Evolutionary conservation across 2,888 invertebrate species (phyloP).

Genomic region (Megaustenia siamemsis): DNA sequence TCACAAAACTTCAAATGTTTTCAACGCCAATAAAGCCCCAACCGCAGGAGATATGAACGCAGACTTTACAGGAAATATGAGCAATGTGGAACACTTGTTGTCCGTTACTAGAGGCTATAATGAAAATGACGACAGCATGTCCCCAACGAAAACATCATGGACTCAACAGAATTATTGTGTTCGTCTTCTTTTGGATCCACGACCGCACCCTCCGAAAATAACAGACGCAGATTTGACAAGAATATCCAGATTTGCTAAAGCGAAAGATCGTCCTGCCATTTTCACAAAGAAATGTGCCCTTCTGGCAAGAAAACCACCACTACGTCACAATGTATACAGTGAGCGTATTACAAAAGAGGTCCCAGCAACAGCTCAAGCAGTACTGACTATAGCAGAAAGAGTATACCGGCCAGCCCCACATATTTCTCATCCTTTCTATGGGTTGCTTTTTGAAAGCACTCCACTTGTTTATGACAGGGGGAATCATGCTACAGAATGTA

Average conservation of each 20-base stretch:
- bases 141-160: background rate
- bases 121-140: background rate
- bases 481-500: too few species aligned
- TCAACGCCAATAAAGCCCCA: background rate
- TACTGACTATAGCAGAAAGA: background rate
- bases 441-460: background rate
- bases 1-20: background rate
- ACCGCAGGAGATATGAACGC: background rate
- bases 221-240: background rate
- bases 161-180: conserved; percentile 37
- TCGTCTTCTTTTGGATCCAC: conserved; percentile 3
- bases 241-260: background rate
- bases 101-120: conserved; percentile 29
- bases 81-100: background rate
- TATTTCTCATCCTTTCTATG: too few species aligned
- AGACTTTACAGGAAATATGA: background rate
- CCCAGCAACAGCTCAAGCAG: conserved; percentile 4
- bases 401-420: background rate
- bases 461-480: background rate
- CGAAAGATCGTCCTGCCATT: conserved; percentile 20
- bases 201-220: background rate
- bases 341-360: conserved; percentile 3
- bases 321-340: conserved; percentile 24
- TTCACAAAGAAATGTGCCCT: conserved; percentile 41
- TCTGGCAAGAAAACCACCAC: conserved; percentile 12